A percentile compares a stretch with the other conserved stretches of the same genome.
phyloP scores from a whole-genome alignment of 2,888 invertebrate species.

The Pterostichus niger region DNA sequence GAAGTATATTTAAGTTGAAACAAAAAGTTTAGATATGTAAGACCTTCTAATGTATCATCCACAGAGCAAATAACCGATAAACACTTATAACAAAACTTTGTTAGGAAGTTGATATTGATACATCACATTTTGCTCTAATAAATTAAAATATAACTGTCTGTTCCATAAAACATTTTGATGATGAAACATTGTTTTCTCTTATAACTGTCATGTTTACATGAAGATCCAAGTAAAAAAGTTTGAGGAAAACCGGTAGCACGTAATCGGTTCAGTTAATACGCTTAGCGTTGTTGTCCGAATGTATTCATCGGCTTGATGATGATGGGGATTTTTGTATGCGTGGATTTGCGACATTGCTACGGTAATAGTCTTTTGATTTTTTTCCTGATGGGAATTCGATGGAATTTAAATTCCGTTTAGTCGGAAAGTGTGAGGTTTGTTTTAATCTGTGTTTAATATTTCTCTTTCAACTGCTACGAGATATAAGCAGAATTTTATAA shows the following conservation, averaged over 20 bases:
- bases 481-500: conserved; percentile 24
- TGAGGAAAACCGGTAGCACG: neutral
- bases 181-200: too few species aligned
- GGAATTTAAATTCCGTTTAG: conserved; percentile 41
- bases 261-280: conserved; percentile 10
- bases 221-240: neutral
- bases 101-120: too few species aligned
- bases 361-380: conserved; percentile 10
- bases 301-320: neutral
- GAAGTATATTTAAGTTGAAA: too few species aligned
- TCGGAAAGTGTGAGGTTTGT: conserved; percentile 28
- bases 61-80: too few species aligned
- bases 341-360: conserved; percentile 40
- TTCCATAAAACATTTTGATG: too few species aligned
- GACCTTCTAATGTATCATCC: too few species aligned
- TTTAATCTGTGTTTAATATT: conserved; percentile 44
- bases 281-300: neutral
- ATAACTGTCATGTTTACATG: too few species aligned
- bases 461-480: conserved; percentile 1
- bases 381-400: conserved; percentile 41
- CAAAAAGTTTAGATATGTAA: too few species aligned
- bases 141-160: too few species aligned
- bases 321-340: conserved; percentile 13
- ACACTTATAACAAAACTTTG: too few species aligned
- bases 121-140: too few species aligned